Conservation (phyloP, 2,797 vertebrate species). For the Rhinatrema bivittatum region DNA sequence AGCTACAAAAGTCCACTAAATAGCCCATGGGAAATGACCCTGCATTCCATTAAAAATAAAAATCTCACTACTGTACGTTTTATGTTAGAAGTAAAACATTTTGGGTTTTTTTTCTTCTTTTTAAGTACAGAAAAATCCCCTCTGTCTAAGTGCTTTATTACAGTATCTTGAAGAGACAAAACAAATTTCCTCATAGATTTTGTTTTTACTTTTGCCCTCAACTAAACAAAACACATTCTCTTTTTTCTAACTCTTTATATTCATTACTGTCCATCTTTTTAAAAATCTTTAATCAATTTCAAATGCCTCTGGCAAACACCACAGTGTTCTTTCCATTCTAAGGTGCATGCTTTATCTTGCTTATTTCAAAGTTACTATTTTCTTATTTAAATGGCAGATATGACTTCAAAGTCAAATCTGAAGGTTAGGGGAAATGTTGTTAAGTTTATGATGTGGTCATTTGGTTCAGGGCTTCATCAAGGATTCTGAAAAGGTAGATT, state of each 20-base stretch:
- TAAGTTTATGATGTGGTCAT: too few species aligned
- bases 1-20: constrained; percentile 78
- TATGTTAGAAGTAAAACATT: constrained; percentile 48
- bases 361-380: constrained; percentile 24
- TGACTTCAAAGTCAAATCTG: constrained; percentile 44
- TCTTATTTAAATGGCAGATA: constrained; percentile 50
- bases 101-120: constrained; percentile 37
- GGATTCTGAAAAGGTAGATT: constrained; percentile 1
- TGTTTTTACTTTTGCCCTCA: constrained; percentile 22
- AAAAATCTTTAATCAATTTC: constrained; percentile 48
- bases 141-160: constrained; percentile 36
- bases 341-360: constrained; percentile 39
- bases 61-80: constrained; percentile 32
- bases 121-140: constrained; percentile 35
- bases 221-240: constrained; percentile 2
- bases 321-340: constrained; percentile 25
- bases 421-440: too few species aligned
- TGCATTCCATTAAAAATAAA: constrained; percentile 58
- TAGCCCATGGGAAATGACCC: constrained; percentile 78
- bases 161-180: constrained; percentile 29
- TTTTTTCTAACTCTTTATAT: constrained; percentile 13
- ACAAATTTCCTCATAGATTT: constrained; percentile 26
- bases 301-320: constrained; percentile 41
- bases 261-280: constrained; percentile 41
- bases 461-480: constrained; percentile 18